Evolutionary conservation across 2,113 vertebrate genomes (phyloP), one percentile per base, ranked within the genome.

Genomic region (Eidolon helvum): DNA sequence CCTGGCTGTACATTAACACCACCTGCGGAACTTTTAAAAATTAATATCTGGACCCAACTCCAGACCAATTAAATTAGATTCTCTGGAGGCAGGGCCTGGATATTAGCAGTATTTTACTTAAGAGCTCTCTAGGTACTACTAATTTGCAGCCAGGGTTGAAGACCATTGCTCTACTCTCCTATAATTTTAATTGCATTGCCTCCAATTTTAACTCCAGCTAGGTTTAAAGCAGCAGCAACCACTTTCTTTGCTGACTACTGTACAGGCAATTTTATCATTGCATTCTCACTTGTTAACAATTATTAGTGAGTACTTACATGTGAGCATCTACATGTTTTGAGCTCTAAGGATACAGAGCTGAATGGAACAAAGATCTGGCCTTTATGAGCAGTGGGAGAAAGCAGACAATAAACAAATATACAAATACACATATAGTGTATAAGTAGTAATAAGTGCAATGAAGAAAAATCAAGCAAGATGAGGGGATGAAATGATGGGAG

Each of bases 21-120:
- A 96, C 26, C 59, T 6, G 22, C 65, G 15, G 83, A 96, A 48
- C 19, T 92, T 87, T 97, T 45, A 94, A 96, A 95, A 96, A 80
- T 97, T 96, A 95, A 96, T 68, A 18, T 85, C 85, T 94, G 33
- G 84, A 55, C 65, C 69, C 75, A 96, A 87, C 65, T 96, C 43
- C 72, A 88, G 90, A 85, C 79, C 90, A 94, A 87, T 94, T 96
- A 96, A 95, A 90, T 92, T 92, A 92, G 59, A 87, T 90, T 87
- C 84, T 95, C 85, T 92, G 57, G 80, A 75, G 65, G 66, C 66
- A 38, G 45, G 33, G n/a, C n/a, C 72, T 79, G 87, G 53, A 63
- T 88, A 94, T 90, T 90, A 90, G 59, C 19, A 84, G 45, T 78
- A 35, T 90, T 95, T 95, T 87, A 96, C 45, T 92, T 96, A 92